Percentiles rank a stretch among this genome's conserved stretches.
phyloP scores from a whole-genome alignment of 1,140 invertebrate genomes.

The Euwallacea fornicatus region DNA sequence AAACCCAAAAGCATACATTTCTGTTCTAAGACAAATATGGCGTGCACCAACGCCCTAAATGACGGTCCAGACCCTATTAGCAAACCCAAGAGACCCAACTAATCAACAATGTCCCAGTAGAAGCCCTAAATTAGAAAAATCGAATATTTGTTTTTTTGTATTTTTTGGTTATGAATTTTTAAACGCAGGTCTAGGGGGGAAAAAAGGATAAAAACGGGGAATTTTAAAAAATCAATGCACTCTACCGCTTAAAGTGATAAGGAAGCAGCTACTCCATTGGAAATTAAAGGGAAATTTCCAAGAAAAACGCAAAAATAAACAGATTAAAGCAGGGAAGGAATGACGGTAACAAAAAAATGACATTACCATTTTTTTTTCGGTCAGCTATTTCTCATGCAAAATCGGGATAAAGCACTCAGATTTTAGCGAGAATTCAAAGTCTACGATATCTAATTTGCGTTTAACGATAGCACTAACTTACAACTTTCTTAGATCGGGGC shows the following conservation, averaged over 20 bases:
- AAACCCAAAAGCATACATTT: slow-evolving; percentile 26
- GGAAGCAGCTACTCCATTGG: slow-evolving; percentile 22
- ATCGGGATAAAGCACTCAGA: slow-evolving; percentile 33
- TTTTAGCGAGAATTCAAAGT: slow-evolving; percentile 21
- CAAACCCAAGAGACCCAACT: slow-evolving; percentile 3
- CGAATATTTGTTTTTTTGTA: slow-evolving; percentile 44
- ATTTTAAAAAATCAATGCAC: slow-evolving; percentile 41
- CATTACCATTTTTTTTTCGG: slow-evolving; percentile 50
- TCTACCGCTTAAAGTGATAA: slow-evolving; percentile 5
- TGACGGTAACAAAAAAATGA: slow-evolving; percentile 48
- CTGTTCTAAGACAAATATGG: slow-evolving; percentile 49
- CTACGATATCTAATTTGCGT: slow-evolving; percentile 34
- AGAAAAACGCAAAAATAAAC: slow-evolving; percentile 47
- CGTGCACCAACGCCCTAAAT: slow-evolving; percentile 51
- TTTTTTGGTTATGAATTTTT: slow-evolving; percentile 56
- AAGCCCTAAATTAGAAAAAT: slow-evolving; percentile 32
- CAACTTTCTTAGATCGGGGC: slow-evolving; percentile 46
- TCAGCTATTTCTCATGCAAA: slow-evolving; percentile 41
- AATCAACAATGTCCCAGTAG: background rate
- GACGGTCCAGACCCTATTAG: slow-evolving; percentile 27
- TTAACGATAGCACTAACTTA: slow-evolving; percentile 39
- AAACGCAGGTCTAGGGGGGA: slow-evolving; percentile 41
- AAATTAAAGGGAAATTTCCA: slow-evolving; percentile 39
- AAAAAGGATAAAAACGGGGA: slow-evolving; percentile 39
- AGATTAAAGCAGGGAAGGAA: slow-evolving; percentile 39